phyloP scores from a whole-genome alignment of 2,888 invertebrate genomes.

The Aporophyla nigra region DNA sequence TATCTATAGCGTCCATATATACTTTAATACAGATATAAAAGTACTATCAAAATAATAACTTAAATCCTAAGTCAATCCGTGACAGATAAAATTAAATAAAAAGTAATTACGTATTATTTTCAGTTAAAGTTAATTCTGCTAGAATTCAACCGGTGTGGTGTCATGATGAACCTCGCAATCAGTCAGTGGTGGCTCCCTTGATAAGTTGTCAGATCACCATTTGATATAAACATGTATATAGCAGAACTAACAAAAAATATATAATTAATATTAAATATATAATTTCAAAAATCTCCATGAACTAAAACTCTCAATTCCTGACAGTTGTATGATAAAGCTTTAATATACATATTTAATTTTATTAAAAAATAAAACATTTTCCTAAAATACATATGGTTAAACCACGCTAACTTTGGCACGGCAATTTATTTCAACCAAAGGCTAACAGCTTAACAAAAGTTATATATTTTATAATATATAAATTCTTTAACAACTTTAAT shows the following conservation, averaged over 20 bases:
- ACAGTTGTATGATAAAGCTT: slow-evolving; percentile 59
- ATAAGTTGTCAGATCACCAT: slow-evolving; percentile 27
- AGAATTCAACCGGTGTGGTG: slow-evolving; percentile 9
- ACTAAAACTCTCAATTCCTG: slow-evolving; percentile 60
- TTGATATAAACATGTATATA: slow-evolving; percentile 11
- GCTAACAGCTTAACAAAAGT: slow-evolving; percentile 60
- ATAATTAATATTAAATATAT: slow-evolving; percentile 31
- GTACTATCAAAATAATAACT: slow-evolving; percentile 62
- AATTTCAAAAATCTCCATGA: slow-evolving; percentile 48
- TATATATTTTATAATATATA: slow-evolving; percentile 46
- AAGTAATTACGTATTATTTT: slow-evolving; percentile 59
- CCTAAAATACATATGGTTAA: slow-evolving; percentile 69
- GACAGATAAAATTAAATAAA: slow-evolving; percentile 46
- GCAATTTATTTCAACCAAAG: slow-evolving; percentile 73
- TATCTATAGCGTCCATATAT: slow-evolving; percentile 51
- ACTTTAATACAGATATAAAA: slow-evolving; percentile 55
- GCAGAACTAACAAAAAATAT: slow-evolving; percentile 39
- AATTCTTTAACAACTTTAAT: slow-evolving; percentile 62
- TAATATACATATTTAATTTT: slow-evolving; percentile 55
- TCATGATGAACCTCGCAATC: slow-evolving; percentile 14
- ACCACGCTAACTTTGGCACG: slow-evolving; percentile 81
- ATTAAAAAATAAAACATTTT: slow-evolving; percentile 61
- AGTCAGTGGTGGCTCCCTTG: slow-evolving; percentile 33
- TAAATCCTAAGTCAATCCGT: slow-evolving; percentile 52
- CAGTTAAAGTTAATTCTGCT: slow-evolving; percentile 52